A percentile compares a stretch with the other conserved stretches of the same genome.
Evolutionary conservation across 2,113 vertebrate species (phyloP).

Genomic region (Brachypodius melanocephalos): DNA sequence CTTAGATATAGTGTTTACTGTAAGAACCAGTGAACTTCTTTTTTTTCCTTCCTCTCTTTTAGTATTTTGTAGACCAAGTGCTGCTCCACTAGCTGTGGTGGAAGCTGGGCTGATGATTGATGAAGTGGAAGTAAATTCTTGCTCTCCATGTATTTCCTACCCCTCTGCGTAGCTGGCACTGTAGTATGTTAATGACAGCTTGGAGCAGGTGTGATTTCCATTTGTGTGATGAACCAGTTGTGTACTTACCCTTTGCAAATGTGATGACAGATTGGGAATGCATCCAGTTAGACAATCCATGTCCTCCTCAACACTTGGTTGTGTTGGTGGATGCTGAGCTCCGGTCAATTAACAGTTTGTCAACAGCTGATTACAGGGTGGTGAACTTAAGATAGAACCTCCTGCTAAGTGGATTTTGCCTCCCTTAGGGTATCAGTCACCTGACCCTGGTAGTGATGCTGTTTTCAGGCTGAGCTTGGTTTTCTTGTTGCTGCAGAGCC

Average conservation of each 20-base stretch:
- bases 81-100: not conserved
- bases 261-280: slow-evolving; percentile 8
- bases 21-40: not conserved
- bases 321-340: slow-evolving; percentile 39
- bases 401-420: not conserved
- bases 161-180: not conserved
- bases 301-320: not conserved
- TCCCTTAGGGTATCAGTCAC: not conserved
- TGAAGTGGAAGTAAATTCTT: not conserved
- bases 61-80: not conserved
- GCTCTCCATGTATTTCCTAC: not conserved
- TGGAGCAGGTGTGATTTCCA: slow-evolving; percentile 30
- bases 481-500: not conserved
- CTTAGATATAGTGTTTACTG: not conserved
- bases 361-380: slow-evolving; percentile 25
- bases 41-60: not conserved
- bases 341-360: slow-evolving; percentile 44
- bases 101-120: not conserved
- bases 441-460: not conserved
- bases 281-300: not conserved
- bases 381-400: not conserved
- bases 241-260: not conserved
- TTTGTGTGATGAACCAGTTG: slow-evolving; percentile 22
- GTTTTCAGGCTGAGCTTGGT: not conserved
- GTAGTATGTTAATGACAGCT: not conserved